Conservation (phyloP, 2,113 vertebrate species). For the Rallus limicola region DNA sequence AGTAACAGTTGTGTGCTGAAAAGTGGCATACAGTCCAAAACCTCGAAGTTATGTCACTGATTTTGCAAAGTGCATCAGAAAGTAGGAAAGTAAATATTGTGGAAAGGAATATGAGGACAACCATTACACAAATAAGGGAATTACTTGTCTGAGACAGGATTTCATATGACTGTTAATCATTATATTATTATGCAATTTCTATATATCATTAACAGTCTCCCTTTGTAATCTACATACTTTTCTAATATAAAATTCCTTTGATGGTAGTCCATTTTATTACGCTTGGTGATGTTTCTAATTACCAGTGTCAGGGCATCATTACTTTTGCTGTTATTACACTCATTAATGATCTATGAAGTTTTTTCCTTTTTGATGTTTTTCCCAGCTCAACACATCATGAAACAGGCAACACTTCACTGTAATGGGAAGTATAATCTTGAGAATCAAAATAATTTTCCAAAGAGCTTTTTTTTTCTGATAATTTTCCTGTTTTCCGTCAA, state of each 20-base stretch:
- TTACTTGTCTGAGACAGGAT: background rate
- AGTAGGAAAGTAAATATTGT: background rate
- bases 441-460: background rate
- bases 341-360: background rate
- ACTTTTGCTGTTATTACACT: background rate
- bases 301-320: background rate
- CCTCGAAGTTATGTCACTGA: background rate
- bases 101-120: background rate
- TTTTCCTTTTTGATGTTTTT: background rate
- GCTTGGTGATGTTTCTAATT: background rate
- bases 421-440: background rate
- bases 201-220: background rate
- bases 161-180: background rate
- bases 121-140: background rate
- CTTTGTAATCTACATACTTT: slow-evolving; percentile 11
- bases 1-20: background rate
- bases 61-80: background rate
- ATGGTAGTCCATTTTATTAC: background rate
- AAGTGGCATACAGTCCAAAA: background rate
- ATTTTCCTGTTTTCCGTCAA: background rate
- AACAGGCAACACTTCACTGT: background rate
- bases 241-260: background rate
- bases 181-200: background rate
- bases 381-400: background rate
- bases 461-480: background rate